phyloP scores from a whole-genome alignment of 2,797 vertebrate species.

The Graptemys geographica region DNA sequence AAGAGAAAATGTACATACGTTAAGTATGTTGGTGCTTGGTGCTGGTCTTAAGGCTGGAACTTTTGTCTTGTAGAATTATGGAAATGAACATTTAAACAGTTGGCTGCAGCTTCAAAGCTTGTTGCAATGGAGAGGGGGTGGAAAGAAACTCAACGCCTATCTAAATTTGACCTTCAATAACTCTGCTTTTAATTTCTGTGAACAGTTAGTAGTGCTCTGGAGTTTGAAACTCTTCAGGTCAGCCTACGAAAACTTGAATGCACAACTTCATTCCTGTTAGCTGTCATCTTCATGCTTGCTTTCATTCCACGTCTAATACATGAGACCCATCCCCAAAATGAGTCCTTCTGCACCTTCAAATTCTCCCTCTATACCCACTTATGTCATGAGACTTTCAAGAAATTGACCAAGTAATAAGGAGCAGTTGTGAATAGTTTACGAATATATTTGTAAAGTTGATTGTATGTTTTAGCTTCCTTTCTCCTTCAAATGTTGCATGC shows the following conservation, averaged over 20 bases:
- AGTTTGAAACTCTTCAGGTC: neutral
- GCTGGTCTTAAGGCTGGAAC: accelerated
- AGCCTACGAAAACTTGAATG: accelerated
- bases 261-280: accelerated
- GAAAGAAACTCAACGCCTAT: neutral
- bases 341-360: accelerated
- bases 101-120: neutral
- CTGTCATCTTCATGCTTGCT: accelerated
- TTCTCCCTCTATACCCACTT: accelerated
- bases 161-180: neutral
- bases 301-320: accelerated
- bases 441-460: neutral
- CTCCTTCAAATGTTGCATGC: accelerated
- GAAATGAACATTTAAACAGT: accelerated
- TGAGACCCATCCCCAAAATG: accelerated
- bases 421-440: neutral
- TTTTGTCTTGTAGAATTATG: accelerated
- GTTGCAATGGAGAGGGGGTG: neutral
- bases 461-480: neutral
- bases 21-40: neutral
- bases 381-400: accelerated
- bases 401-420: neutral
- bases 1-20: neutral
- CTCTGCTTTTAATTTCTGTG: neutral
- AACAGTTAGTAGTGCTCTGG: neutral